Conservation (phyloP, 1,140 invertebrate species). For the Apis mellifera region Amel_HAv3.1 CM009934.2:4988501-4989000, state of each 20-base stretch:
- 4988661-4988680: slow-evolving; percentile 31
- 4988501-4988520: too few species aligned
- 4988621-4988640: too few species aligned
- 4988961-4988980: neutral
- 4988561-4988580: too few species aligned
- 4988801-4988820: slow-evolving; percentile 54
- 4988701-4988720: slow-evolving; percentile 21
- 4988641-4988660: slow-evolving; percentile 32
- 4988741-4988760: neutral
- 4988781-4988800: slow-evolving; percentile 1
- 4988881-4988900: slow-evolving; percentile 61
- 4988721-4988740: neutral
- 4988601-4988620: neutral
- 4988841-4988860: slow-evolving; percentile 52
- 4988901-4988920: slow-evolving; percentile 52
- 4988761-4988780: neutral
- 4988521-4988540: too few species aligned
- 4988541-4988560: too few species aligned
- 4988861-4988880: slow-evolving; percentile 64
- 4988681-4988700: slow-evolving; percentile 16
- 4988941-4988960: neutral
- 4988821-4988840: slow-evolving; percentile 67
- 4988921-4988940: slow-evolving; percentile 16
- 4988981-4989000: too few species aligned
- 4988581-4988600: neutral